Evolutionary conservation across 2,113 vertebrate species (phyloP), one percentile per base, ranked within the genome.

Genomic region (Spermophilus dauricus): DNA sequence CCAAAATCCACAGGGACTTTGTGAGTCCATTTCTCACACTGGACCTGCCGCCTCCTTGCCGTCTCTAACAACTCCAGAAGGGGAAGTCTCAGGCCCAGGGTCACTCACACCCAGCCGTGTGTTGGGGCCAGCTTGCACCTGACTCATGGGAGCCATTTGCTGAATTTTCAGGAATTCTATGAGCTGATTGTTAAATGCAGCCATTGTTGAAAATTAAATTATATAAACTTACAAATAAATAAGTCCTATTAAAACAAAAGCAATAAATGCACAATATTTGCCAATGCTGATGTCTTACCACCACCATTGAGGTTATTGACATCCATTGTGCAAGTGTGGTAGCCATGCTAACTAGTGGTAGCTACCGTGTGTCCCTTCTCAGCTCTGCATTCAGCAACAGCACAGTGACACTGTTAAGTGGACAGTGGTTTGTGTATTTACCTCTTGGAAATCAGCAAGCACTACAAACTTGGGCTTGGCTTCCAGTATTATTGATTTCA

Each of bases 281-380:
- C 48, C 85, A 7, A 14, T n/a, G n/a, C 63, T 18, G 16, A 53
- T 70, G 65, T 67, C 51, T 51, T 34, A 32, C 16, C 26, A 48
- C 42, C 18, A 16, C 65, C 42, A 24, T 28, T 9, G 42, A 26
- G 42, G 20, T 67, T 34, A 26, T 37, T 48, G 11, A 30, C 30
- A 17, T 16, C 61, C 13, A 30, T 20, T 10, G 30, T 10, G 3
- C 39, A 18, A 4, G 11, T 1, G 56, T 61, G 24, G 24, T 42
- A 37, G 2, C 3, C 8, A 5, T 3, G 2, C 39, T 32, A 3
- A 12, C 17, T 17, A 13, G 82, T 20, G 58, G 5, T 30, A 39
- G 10, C 61, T 28, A 6, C 11, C 5, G 20, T 7, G 11, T 12
- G 0, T 22, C 24, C 17, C 67, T 30, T 30, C 34, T 69, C 48